Evolutionary conservation across 2,888 invertebrate species (phyloP).

Genomic region (Xanthia togata): DNA sequence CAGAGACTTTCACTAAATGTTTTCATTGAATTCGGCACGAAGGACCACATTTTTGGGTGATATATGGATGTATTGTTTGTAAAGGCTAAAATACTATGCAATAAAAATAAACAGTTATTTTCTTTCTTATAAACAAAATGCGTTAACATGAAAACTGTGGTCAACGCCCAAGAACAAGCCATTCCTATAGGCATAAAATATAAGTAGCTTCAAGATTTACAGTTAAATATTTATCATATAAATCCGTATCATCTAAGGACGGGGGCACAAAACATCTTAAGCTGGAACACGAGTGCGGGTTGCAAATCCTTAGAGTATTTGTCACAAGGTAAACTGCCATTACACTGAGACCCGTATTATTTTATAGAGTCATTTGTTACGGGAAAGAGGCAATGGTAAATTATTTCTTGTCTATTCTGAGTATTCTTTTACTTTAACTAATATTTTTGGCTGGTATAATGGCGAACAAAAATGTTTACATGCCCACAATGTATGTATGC

Average conservation of each 20-base stretch:
- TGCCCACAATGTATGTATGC: conserved; percentile 1
- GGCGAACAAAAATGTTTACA: conserved; percentile 45
- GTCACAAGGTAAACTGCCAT: conserved; percentile 69
- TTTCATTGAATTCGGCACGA: conserved; percentile 10
- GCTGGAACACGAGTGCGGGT: conserved; percentile 51
- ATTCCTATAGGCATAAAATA: conserved; percentile 28
- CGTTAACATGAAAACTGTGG: not conserved
- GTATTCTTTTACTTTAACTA: conserved; percentile 40
- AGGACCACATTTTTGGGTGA: conserved; percentile 8
- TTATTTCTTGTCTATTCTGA: conserved; percentile 53
- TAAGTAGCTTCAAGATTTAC: conserved; percentile 24
- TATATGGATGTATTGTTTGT: not conserved
- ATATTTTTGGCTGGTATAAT: conserved; percentile 40
- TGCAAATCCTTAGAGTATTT: conserved; percentile 68
- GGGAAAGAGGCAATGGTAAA: conserved; percentile 57
- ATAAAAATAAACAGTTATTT: conserved; percentile 22
- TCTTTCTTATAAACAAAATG: conserved; percentile 2
- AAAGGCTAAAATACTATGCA: not conserved
- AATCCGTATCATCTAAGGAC: conserved; percentile 52
- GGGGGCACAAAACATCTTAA: conserved; percentile 47
- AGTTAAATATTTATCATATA: conserved; percentile 60
- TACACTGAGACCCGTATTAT: conserved; percentile 61
- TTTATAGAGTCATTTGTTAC: conserved; percentile 69
- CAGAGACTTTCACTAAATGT: not conserved
- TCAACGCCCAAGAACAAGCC: not conserved